These are phyloP conservation scores for Chloropsis hardwickii DNA, from an alignment of 2,113 vertebrate genomes.

Conservation along the genomic window DNA sequence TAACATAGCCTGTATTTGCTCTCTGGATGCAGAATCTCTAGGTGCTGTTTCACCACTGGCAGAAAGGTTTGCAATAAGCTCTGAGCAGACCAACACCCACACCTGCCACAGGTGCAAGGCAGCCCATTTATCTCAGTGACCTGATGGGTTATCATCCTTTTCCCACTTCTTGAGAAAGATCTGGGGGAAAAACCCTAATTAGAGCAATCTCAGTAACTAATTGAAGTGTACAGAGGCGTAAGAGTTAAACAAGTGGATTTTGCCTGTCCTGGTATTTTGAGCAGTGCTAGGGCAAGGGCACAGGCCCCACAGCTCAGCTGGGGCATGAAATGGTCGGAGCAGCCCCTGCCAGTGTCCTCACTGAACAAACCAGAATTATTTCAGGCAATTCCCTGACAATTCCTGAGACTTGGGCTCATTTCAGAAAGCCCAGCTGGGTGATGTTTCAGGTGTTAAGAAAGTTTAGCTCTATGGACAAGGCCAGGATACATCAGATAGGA, in stretches of 20 bases:
- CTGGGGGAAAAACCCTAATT: neutral
- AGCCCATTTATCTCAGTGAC: neutral
- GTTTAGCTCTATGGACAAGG: neutral
- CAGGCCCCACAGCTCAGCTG: neutral
- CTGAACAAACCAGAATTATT: neutral
- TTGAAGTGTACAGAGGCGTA: neutral
- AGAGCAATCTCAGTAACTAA: neutral
- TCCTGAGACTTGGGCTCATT: neutral
- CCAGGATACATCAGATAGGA: neutral
- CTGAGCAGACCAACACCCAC: neutral
- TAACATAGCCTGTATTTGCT: neutral
- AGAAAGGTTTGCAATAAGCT: neutral
- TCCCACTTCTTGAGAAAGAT: neutral
- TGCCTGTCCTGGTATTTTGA: neutral
- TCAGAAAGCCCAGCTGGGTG: neutral
- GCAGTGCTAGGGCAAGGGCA: neutral
- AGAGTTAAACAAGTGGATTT: neutral
- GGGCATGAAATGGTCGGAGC: neutral
- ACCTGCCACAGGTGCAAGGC: neutral
- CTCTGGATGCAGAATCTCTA: neutral
- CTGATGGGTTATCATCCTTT: neutral
- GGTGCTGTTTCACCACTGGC: neutral
- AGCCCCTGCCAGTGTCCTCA: neutral
- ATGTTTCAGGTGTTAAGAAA: neutral
- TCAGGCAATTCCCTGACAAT: neutral